Conservation (phyloP, 2,888 invertebrate genomes). For the Netelia inedita region DNA sequence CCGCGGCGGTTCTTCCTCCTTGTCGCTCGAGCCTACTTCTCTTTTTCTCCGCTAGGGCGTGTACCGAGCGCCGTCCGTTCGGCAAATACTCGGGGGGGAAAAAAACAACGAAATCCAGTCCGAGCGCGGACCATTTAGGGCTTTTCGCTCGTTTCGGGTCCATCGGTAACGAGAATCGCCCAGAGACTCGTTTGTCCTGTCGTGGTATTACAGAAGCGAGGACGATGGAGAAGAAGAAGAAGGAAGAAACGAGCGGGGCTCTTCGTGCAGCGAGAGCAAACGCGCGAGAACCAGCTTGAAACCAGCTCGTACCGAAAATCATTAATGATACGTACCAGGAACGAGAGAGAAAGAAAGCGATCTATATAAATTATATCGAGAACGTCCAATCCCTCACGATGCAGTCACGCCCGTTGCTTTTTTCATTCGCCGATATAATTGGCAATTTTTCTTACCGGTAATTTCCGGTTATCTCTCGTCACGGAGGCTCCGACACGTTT, state of each 20-base stretch:
- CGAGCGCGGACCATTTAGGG: background rate
- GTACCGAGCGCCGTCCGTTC: background rate
- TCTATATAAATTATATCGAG: conserved; percentile 40
- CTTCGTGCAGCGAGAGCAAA: conserved; percentile 8
- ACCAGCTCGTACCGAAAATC: conserved; percentile 57
- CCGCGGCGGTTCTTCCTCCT: background rate
- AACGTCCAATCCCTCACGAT: conserved; percentile 45
- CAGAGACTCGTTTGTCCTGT: background rate
- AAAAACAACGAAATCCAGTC: background rate
- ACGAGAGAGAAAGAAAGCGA: conserved; percentile 11
- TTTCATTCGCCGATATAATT: conserved; percentile 43
- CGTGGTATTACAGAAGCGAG: too few relatives aligned
- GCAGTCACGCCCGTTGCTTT: conserved; percentile 15
- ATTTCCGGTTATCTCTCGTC: conserved; percentile 46
- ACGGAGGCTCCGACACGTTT: conserved; percentile 13
- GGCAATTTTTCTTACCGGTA: conserved; percentile 64
- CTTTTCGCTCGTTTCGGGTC: background rate
- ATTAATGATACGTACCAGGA: conserved; percentile 3
- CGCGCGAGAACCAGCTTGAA: conserved; percentile 23
- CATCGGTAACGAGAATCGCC: background rate
- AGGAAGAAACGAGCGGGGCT: background rate
- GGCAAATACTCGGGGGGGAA: background rate
- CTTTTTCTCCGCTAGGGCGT: background rate
- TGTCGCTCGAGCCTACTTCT: background rate
- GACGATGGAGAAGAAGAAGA: conserved; percentile 1